These are phyloP conservation scores for Erethizon dorsatum DNA, from an alignment of 2,797 vertebrate genomes.

Conservation along the genomic window DNA sequence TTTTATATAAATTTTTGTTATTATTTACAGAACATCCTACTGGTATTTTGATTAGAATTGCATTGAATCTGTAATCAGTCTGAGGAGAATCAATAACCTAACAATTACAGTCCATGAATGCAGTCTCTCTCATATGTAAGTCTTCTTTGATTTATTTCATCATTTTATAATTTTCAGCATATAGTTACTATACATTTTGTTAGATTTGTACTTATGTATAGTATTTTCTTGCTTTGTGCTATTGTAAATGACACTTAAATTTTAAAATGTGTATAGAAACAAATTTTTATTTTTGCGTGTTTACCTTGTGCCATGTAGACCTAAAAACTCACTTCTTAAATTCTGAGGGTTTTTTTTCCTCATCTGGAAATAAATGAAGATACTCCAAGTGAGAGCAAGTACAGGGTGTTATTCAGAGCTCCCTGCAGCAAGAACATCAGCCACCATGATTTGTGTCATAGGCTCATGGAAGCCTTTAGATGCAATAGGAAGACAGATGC, in stretches of 20 bases:
- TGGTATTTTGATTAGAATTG: not conserved
- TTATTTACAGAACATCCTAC: not conserved
- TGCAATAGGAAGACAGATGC: not conserved
- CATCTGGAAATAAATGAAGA: not conserved
- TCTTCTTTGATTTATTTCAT: not conserved
- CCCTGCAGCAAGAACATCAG: not conserved
- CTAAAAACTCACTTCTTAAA: not conserved
- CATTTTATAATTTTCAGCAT: not conserved
- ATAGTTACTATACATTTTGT: not conserved
- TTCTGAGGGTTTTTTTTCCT: not conserved
- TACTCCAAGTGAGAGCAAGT: not conserved
- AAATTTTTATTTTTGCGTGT: not conserved
- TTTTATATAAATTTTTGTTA: not conserved
- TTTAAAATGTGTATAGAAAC: not conserved
- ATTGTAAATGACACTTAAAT: not conserved
- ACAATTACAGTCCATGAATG: not conserved
- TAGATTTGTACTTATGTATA: not conserved
- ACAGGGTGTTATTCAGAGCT: not conserved
- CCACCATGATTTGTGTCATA: no score
- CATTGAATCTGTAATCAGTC: not conserved
- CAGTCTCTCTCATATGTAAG: not conserved
- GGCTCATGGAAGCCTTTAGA: not conserved
- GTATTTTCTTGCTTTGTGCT: not conserved
- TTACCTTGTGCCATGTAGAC: not conserved
- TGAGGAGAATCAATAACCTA: not conserved